Evolutionary conservation across 2,113 vertebrate genomes (phyloP), one percentile per base, ranked within the genome.

Genomic region (Vireo altiloquus): DNA sequence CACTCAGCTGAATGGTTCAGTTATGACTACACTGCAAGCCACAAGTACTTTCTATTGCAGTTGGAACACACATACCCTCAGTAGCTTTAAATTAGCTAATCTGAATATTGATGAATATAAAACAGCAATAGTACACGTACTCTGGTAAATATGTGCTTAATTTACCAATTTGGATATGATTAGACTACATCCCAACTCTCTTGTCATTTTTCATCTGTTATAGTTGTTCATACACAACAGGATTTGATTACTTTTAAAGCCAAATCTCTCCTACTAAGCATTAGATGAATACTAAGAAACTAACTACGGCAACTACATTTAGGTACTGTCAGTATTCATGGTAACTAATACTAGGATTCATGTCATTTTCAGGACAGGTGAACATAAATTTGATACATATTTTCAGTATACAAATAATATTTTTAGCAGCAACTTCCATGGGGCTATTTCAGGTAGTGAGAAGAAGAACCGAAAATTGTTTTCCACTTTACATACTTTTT

Each of bases 121-220:
- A 83, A 66, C 0, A 2, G 47, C 19, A 61, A 39, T 3, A 70
- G 15, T 33, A 42, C 24, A 44, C 1, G 4, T 15, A 59, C 12
- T 15, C 46, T 54, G 27, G 15, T 61, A 70, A 92, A 65, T 42
- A 76, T 3, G 4, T 77, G 33, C 14, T 54, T 76, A 16, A 75
- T 72, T 72, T 71, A 61, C 56, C 25, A 40, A 33, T 76, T 40
- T 56, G 64, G 90, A 90, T 22, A 70, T 56, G 11, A 68, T 50
- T 40, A 72, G 15, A 27, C 50, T 12, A 80, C 25, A 77, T 54
- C 8, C 37, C 31, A 84, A 49, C 27, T 28, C 37, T 46, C 54
- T 22, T 40, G 25, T 18, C 28, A 63, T 59, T 92, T 65, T 66
- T 42, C 35, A 11, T 61, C 49, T 24, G 10, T 76, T 50, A 49